phyloP scores from a whole-genome alignment of 2,888 invertebrate species.

The Mythimna albipuncta region DNA sequence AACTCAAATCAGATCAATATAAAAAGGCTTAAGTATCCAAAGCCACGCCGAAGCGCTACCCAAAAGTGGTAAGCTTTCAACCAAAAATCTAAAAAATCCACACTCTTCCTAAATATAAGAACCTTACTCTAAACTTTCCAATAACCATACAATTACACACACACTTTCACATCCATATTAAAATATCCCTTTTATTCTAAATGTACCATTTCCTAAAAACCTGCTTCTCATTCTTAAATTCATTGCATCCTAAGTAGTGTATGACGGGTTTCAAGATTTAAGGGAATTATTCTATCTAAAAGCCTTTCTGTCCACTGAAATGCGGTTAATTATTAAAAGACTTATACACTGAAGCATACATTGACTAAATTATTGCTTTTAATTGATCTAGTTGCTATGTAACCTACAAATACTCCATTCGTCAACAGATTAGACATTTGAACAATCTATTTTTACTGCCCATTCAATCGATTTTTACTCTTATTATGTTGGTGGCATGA shows the following conservation, averaged over 20 bases:
- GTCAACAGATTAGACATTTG: no score
- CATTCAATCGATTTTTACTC: no score
- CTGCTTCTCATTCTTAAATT: constrained; percentile 26
- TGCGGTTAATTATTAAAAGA: background rate
- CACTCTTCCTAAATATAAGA: constrained; percentile 21
- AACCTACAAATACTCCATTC: background rate
- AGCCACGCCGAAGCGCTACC: background rate
- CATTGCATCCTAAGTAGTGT: constrained; percentile 56
- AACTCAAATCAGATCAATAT: constrained; percentile 19
- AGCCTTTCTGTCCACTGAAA: constrained; percentile 45
- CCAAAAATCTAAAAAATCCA: constrained; percentile 6
- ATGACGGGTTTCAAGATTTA: constrained; percentile 56
- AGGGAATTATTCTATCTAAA: constrained; percentile 64
- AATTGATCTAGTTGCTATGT: constrained; percentile 12
- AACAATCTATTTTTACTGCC: no score
- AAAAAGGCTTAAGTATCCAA: background rate
- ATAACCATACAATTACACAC: constrained; percentile 39
- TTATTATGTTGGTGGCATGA: no score
- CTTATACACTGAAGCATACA: constrained; percentile 2
- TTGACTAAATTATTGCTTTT: constrained; percentile 20
- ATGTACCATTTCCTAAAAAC: constrained; percentile 20
- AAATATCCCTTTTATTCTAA: constrained; percentile 48
- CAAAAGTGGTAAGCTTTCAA: constrained; percentile 1
- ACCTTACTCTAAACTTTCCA: constrained; percentile 30
- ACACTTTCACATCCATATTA: constrained; percentile 28